Conservation (phyloP, 2,888 invertebrate species). For the Machimus atricapillus region DNA sequence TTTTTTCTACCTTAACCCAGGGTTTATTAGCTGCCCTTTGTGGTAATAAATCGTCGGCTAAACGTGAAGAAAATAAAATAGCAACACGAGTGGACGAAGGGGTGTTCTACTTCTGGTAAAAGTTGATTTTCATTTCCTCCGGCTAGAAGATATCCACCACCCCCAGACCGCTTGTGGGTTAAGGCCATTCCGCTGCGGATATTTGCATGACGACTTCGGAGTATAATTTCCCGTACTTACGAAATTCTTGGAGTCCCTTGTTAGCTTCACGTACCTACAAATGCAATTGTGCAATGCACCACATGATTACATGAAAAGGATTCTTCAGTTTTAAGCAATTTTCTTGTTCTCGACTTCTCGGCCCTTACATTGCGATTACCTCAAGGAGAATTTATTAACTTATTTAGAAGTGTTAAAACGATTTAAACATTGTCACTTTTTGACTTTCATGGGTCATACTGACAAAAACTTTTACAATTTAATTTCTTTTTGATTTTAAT, state of each 20-base stretch:
- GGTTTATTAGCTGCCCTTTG: constrained; percentile 24
- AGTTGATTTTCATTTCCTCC: constrained; percentile 36
- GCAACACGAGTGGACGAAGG: constrained; percentile 28
- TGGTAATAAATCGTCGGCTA: constrained; percentile 2
- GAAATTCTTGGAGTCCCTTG: background rate
- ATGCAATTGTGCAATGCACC: background rate
- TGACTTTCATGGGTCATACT: no score
- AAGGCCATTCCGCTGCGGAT: constrained; percentile 6
- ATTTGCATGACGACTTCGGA: constrained; percentile 12
- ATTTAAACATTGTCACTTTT: no score
- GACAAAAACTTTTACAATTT: no score
- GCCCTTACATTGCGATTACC: no score
- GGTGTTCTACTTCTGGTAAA: constrained; percentile 13
- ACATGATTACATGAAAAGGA: background rate
- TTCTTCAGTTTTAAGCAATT: no score
- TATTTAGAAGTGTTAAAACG: no score
- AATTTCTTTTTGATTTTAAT: no score
- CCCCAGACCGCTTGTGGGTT: background rate
- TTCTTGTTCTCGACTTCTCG: no score
- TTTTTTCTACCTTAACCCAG: constrained; percentile 2
- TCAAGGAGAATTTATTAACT: no score
- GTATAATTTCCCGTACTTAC: background rate
- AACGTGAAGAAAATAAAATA: constrained; percentile 28
- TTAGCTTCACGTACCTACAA: background rate
- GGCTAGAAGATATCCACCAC: constrained; percentile 4